Evolutionary conservation across 2,888 invertebrate genomes (phyloP), one percentile per base, ranked within the genome.

Genomic region (Euproctis similis): DNA sequence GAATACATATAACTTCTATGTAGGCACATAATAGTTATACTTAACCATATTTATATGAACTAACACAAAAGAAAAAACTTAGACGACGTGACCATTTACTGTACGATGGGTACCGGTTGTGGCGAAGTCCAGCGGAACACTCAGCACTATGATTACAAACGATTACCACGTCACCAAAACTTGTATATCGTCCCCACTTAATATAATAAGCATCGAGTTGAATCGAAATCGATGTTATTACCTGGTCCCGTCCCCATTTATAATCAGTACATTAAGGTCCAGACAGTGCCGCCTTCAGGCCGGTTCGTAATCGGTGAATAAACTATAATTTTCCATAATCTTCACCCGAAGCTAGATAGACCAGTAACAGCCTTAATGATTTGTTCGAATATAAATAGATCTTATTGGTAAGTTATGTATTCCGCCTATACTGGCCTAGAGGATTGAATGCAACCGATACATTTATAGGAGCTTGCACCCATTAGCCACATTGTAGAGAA

Each of bases 181-280:
- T 61, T 48, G 52, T 55, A 59, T 77, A 77, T 59, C 69, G 72
- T 70, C 75, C 70, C 77, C 81, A 82, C 81, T 82, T 81, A 82
- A 74, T 76, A 76, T 82, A 84, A 84, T 81, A 75, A 80, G 77
- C 68, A 71, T 69, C 68, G 74, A n/a, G n/a, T 72, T 70, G 78
- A 78, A 78, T 76, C 75, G 58, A 74, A 81, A 77, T 74, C 77
- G 77, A 80, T 74, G 78, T 73, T 71, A 81, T 81, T 82, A 82
- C 66, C 69, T 62, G 74, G n/a, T n/a, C 73, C 72, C 68, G 69
- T 63, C 74, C 64, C 68, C 77, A 74, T 81, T 77, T 72, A 74
- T 77, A 77, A 78, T 75, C 72, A 68, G 77, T 74, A 69, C 69
- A 71, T 71, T 71, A 69, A n/a, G 60, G 59, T 56, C 57, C 56